Evolutionary conservation across 2,888 invertebrate species (phyloP), one percentile per base, ranked within the genome.

Genomic region (Baronia brevicornis): DNA sequence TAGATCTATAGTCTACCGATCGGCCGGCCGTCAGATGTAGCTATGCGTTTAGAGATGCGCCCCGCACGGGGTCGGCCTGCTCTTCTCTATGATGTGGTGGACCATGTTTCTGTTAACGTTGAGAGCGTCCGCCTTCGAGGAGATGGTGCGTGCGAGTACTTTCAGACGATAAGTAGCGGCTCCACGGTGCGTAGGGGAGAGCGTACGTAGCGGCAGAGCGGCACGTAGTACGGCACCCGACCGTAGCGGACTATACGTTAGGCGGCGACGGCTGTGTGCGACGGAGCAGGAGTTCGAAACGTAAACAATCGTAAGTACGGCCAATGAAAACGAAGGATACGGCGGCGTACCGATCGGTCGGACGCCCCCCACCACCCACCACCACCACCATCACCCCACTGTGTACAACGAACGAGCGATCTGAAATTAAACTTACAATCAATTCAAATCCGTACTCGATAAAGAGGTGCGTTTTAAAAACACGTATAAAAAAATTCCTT

Each of bases 161-260:
- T 73, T 38, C 72, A 77, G 72, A 74, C 67, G 64, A 71, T 70
- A 67, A 67, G 57, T 60, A 60, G 70, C 75, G 71, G 71, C 64
- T 33, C 55, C 34, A 39, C 63, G 51, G 54, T 52, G 54, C 56
- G 49, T 54, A 56, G 72, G 60, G 60, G 63, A 67, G 60, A 62
- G 56, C 64, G 57, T 67, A 61, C n/a, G 54, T 56, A 67, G 60
- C 64, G 63, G 63, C 63, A 63, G 27, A 39, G 38, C 28, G 59
- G 50, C 51, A 56, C 55, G 56, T 55, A 48, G 47, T 38, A 57
- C 58, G 58, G 55, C 45, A 30, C 30, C 55, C 53, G 49, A 33
- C 41, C 22, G 22, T 30, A 33, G 39, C 45, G 25, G 39, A 36
- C 37, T 36, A 36, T 47, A 56, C 60, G 64, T 73, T 75, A 74